These are phyloP conservation scores for Macrostomum lignano DNA, from an alignment of 1,140 invertebrate genomes.

Conservation along the genomic window DNA sequence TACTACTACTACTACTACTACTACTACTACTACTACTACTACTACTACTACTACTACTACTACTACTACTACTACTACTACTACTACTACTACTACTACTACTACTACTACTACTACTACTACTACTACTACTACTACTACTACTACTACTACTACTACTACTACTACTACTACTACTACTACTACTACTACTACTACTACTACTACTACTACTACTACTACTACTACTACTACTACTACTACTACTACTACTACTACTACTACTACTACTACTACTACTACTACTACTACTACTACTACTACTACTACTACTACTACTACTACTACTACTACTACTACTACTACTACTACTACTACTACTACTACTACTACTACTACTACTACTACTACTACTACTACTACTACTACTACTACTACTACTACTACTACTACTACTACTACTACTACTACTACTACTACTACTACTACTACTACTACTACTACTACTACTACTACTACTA, in stretches of 20 bases:
- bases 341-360: slow-evolving; percentile 7
- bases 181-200: slow-evolving; percentile 6
- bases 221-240: slow-evolving; percentile 4
- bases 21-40: slow-evolving; percentile 28
- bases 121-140: slow-evolving; percentile 7
- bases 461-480: slow-evolving; percentile 4
- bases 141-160: slow-evolving; percentile 7
- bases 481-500: slow-evolving; percentile 3
- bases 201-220: slow-evolving; percentile 6
- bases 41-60: slow-evolving; percentile 5
- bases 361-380: too few species aligned
- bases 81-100: slow-evolving; percentile 7
- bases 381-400: slow-evolving; percentile 6
- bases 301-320: slow-evolving; percentile 7
- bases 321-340: slow-evolving; percentile 7
- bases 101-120: slow-evolving; percentile 6
- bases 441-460: slow-evolving; percentile 2
- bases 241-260: slow-evolving; percentile 6
- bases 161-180: slow-evolving; percentile 6
- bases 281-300: slow-evolving; percentile 7
- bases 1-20: slow-evolving; percentile 7
- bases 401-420: slow-evolving; percentile 6
- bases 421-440: slow-evolving; percentile 5
- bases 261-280: slow-evolving; percentile 4
- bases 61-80: slow-evolving; percentile 5